Evolutionary conservation across 2,888 invertebrate genomes (phyloP), one percentile per base, ranked within the genome.

Genomic region (Lasioglossum vierecki): DNA sequence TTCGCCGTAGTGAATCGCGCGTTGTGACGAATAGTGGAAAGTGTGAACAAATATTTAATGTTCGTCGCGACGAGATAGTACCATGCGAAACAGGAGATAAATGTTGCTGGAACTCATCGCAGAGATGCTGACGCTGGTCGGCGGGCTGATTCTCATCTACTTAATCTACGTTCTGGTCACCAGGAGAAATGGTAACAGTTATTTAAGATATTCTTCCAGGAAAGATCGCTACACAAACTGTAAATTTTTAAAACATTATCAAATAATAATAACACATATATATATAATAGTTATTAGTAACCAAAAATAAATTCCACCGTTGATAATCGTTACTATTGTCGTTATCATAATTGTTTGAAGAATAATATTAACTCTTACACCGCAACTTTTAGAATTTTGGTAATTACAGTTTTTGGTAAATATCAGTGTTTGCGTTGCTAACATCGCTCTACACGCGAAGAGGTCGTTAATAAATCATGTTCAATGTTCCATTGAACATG

Each of bases 71-170:
- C 13, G 68, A 22, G 83, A 85, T 87, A 35, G 35, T 35, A 86
- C 74, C 80, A 93, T 91, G 92, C 88, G 89, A 92, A 90, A 85
- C 84, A 79, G 85, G 86, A 84, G 88, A 88, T 92, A 92, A 91
- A 94, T 94, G 93, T 92, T 93, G 89, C 90, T 92, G 87, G 91
- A 92, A 92, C 76, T 93, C 70, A 80, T 92, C 77, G 88, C 91
- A 88, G 93, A 94, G 86, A 94, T 94, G 93, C 91, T 95, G 92
- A 92, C 93, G 86, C 86, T 94, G 85, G 92, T 95, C 86, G 94
- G 94, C 78, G 94, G 94, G 76, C 86, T 94, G 74, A 91, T 94
- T 90, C 83, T 95, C 88, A 89, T 89, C 85, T 95, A 93, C 90
- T 87, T 94, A 81, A 84, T 94, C 90, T 95, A 95, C 91, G 83